Evolutionary conservation across 2,113 vertebrate species (phyloP).

Genomic region (Oplegnathus fasciatus): DNA sequence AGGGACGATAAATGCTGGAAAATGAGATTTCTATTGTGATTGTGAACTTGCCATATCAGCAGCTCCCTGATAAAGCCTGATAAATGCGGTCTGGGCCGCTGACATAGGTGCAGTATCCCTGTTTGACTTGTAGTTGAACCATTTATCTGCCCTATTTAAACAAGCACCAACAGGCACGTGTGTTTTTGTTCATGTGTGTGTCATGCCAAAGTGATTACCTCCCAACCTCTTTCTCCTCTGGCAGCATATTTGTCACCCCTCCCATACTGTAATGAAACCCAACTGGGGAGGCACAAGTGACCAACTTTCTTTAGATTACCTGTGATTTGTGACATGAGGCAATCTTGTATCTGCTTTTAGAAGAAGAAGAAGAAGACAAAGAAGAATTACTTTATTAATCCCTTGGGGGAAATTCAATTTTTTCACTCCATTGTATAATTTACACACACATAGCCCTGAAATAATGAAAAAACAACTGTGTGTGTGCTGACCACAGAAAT

Average conservation of each 20-base stretch:
- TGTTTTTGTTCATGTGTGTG: slow-evolving; percentile 36
- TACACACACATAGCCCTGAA: too few species aligned
- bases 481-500: too few species aligned
- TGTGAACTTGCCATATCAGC: background rate
- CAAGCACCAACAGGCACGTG: slow-evolving; percentile 33
- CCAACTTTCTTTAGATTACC: background rate
- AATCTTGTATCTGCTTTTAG: background rate
- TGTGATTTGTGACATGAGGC: background rate
- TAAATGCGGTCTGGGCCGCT: background rate
- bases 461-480: too few species aligned
- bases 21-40: slow-evolving; percentile 5
- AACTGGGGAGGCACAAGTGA: background rate
- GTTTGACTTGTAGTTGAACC: slow-evolving; percentile 14
- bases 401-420: too few species aligned
- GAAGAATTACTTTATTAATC: too few species aligned
- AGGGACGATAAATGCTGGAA: background rate
- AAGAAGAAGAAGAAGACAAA: too few species aligned
- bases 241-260: slow-evolving; percentile 9
- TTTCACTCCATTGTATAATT: too few species aligned
- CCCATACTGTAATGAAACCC: background rate
- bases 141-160: slow-evolving; percentile 32
- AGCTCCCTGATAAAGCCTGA: background rate
- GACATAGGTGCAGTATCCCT: background rate
- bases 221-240: background rate
- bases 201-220: slow-evolving; percentile 4